A percentile compares a stretch with the other conserved stretches of the same genome.
These are phyloP conservation scores for Dallia pectoralis DNA, from an alignment of 2,797 vertebrate species.

Conservation along the genomic window DNA sequence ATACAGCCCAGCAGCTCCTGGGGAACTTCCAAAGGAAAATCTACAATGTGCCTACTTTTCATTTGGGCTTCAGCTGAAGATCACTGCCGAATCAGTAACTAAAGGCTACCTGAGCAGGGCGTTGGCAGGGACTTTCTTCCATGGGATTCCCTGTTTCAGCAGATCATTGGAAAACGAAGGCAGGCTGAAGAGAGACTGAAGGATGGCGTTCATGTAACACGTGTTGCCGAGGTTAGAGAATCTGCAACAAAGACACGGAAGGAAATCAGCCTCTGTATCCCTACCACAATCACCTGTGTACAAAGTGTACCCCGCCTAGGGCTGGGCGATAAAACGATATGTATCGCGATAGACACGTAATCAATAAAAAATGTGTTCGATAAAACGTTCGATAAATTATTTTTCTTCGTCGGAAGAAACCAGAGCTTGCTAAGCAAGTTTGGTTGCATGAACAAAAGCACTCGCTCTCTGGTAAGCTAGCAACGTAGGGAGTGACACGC, in stretches of 20 bases:
- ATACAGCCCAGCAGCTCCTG: no score
- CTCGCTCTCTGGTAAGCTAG: no score
- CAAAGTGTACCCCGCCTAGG: no score
- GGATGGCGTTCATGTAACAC: slow-evolving; percentile 98
- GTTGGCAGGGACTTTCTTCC: slow-evolving; percentile 93
- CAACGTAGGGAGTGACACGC: no score
- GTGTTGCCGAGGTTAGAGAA: slow-evolving; percentile 99
- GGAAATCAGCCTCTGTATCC: background rate
- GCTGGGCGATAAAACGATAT: background rate
- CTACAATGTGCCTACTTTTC: background rate
- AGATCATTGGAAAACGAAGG: slow-evolving; percentile 96
- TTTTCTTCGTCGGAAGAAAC: no score
- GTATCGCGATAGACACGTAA: no score
- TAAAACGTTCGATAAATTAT: no score
- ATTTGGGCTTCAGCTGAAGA: background rate
- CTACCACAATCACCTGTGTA: background rate
- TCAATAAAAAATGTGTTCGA: no score
- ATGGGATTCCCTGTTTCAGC: slow-evolving; percentile 92
- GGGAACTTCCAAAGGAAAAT: no score
- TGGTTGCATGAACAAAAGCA: no score
- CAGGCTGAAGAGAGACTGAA: slow-evolving; percentile 97
- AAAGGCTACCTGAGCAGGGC: slow-evolving; percentile 87
- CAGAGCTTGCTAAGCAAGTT: no score
- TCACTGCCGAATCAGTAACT: background rate
- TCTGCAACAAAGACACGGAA: slow-evolving; percentile 62